Evolutionary conservation across 2,888 invertebrate species (phyloP), one percentile per base, ranked within the genome.

Genomic region (Eupithecia exiguata): DNA sequence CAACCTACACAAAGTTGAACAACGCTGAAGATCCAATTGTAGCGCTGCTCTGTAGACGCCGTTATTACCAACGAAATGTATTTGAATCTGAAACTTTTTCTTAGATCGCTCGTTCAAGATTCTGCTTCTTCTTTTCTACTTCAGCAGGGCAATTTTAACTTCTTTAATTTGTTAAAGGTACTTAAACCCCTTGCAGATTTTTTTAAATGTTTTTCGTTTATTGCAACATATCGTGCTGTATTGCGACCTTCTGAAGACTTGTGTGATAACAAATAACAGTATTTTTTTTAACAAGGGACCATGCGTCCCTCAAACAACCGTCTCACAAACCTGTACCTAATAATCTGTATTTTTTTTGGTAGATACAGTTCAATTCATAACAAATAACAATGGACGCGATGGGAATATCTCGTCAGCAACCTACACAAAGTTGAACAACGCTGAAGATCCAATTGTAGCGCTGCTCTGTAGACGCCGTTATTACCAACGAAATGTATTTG

Each of bases 71-170:
- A 79, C 81, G 84, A 85, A 88, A 88, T 86, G 87, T 86, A 86
- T 89, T 91, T 91, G 89, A 90, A 91, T 90, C 88, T 89, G 84
- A 91, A 92, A 88, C 91, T 91, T 89, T 88, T 86, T 61, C 85
- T 81, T 86, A 84, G 85, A 88, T 81, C 84, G 82, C 84, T 87
- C 84, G 88, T 36, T 87, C 88, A 89, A 89, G 88, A 89, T 88
- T 83, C 80, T 84, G 84, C 78, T 86, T 87, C 84, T 88, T 88
- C 86, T n/a, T 66, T 21, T n/a, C 38, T 7, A 25, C 65, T 40
- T 65, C 21, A 21, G 66, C 66, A 21, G n/a, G 21, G 10, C n/a
- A 38, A 38, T 65, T 65, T 35, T 12, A 65, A n/a, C 63, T 62
- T 35, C 30, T 62, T 65, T 65, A 36, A 38, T 36, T 58, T 58